Evolutionary conservation across 1,140 invertebrate species (phyloP).

Genomic region (Cepaea nemoralis): DNA sequence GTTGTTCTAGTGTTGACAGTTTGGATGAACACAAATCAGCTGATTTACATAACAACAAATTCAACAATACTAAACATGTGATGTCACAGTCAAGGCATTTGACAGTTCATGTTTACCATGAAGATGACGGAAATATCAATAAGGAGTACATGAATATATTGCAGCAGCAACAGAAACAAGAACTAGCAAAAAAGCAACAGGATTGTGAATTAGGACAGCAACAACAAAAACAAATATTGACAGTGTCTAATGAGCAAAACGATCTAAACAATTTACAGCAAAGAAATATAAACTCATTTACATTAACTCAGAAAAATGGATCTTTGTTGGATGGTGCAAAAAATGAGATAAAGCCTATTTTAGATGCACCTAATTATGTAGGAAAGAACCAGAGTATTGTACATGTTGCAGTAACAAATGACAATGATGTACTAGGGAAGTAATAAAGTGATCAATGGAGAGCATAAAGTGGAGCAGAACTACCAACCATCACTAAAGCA

Average conservation of each 20-base stretch:
- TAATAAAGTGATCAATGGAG: not conserved
- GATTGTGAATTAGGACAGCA: no score
- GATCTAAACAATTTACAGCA: no score
- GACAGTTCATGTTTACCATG: not conserved
- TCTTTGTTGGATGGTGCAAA: not conserved
- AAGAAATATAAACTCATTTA: no score
- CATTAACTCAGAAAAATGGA: not conserved
- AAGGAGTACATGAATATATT: not conserved
- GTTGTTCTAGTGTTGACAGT: conserved; percentile 62
- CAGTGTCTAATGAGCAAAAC: no score
- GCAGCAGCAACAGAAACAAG: not conserved
- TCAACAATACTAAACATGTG: not conserved
- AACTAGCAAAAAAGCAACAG: no score
- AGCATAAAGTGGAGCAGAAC: no score
- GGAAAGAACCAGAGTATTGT: not conserved
- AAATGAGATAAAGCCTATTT: not conserved
- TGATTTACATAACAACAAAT: not conserved
- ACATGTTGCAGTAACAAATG: not conserved
- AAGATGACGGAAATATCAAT: not conserved
- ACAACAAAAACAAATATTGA: no score
- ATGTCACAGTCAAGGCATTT: not conserved
- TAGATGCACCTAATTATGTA: not conserved
- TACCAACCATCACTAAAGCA: conserved; percentile 7
- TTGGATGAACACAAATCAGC: conserved; percentile 44
- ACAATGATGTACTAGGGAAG: not conserved